A percentile compares a stretch with the other conserved stretches of the same genome.
Evolutionary conservation across 1,140 invertebrate genomes (phyloP).

Genomic region (Pentalonia nigronervosa): DNA sequence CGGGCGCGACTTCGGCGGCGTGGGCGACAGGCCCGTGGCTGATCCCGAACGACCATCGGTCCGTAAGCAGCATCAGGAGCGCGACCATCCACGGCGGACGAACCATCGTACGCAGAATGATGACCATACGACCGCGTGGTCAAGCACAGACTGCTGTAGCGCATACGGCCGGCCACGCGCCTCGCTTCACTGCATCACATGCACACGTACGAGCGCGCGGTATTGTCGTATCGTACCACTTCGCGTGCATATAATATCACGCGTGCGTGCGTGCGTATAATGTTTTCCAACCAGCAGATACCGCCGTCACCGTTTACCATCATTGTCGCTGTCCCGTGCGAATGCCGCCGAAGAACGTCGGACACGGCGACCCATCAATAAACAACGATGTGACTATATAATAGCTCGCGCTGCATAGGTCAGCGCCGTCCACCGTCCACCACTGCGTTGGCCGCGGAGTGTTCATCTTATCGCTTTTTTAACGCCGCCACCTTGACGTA

Average conservation of each 20-base stretch:
- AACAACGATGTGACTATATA: not conserved
- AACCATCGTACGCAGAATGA: conserved; percentile 46
- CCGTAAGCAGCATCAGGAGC: conserved; percentile 23
- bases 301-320: not conserved
- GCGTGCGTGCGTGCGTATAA: not conserved
- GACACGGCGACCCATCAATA: not conserved
- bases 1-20: not conserved
- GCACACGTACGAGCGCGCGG: not conserved
- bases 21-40: not conserved
- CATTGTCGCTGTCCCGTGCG: not conserved
- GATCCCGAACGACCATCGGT: not conserved
- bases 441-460: not conserved
- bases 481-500: not conserved
- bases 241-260: not conserved
- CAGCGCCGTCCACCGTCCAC: not conserved
- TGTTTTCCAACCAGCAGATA: not conserved
- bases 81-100: conserved; percentile 48
- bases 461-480: not conserved
- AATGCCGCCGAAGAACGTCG: not conserved
- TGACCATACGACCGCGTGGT: conserved; percentile 55
- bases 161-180: conserved; percentile 23
- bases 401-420: not conserved
- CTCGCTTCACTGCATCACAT: not conserved
- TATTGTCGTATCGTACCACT: not conserved
- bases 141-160: conserved; percentile 47